Evolutionary conservation across 1,140 invertebrate species (phyloP), one percentile per base, ranked within the genome.

Genomic region (Micrasema longulum): DNA sequence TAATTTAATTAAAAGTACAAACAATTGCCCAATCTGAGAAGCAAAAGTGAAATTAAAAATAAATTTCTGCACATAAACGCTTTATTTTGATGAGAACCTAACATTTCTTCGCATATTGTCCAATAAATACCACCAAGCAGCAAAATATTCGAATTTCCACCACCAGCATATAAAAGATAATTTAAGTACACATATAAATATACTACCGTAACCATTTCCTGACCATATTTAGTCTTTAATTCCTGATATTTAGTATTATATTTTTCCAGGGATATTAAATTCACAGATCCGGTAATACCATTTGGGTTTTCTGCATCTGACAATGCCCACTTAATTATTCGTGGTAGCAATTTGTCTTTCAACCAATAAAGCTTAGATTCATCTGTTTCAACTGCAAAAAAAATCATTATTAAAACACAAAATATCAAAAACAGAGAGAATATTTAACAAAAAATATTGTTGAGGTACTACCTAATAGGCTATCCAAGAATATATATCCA

Each of bases 201-300:
- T 18, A 50, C 4, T 80, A 90, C 92, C 85, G 91, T 80, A 16
- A 92, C 88, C 77, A 97, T 86, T 35, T 90, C 81, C 72, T 84
- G 82, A 2, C 91, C 92, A 88, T 97, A 95, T 80, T 92, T 95
- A 1, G 84, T 76, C 81, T 97, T 97, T 10, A 97, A 80, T 18
- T 88, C 70, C 76, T 90, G 89, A 81, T 97, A 97, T 23, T 91
- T 83, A 36, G 79, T 71, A 77, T 87, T 89, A 81, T 97, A 97
- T 66, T 88, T 84, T 62, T 93, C 90, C 31, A 88, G 77, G 12
- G 88, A 81, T 0, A 97, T 79, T 26, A 95, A 84, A 55, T 84
- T 85, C 20, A 97, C 81, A 1, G 94, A 95, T 20, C 47, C 65
- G 11, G 45, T 43, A 12, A 76, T 41, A 12, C 66, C 52, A 57